Evolutionary conservation across 1,140 invertebrate genomes (phyloP), one percentile per base, ranked within the genome.

Genomic region (Aphis craccivora): DNA sequence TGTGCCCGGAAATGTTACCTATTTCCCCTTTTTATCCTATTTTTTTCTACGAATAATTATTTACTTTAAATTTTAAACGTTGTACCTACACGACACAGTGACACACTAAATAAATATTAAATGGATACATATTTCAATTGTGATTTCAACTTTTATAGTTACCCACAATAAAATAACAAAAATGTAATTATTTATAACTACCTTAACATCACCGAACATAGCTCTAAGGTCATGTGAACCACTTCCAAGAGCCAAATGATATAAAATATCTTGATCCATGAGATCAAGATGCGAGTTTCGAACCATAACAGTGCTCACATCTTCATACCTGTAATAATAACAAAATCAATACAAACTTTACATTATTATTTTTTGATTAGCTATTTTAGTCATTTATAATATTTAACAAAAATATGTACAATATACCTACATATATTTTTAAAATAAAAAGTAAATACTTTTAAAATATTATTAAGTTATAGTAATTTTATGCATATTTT

Each of bases 161-260:
- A 37, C 20, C 0, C 20, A 23, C 30, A 23, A 84, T 43, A 84
- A 84, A 37, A 37, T 83, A 35, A 83, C n/a, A 35, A 35, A 35
- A 76, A 81, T 35, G 7, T 23, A 23, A 81, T 37, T 37, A 81
- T 35, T 86, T 25, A 86, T 43, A 43, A 86, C 83, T 86, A 99
- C 98, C 97, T 99, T 99, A 76, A 99, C 97, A 95, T 99, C 99
- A 37, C 98, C 97, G 95, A 99, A 99, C 98, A 99, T 99, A 95
- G 98, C 97, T n/a, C 97, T 97, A 22, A 99, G 96, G 95, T 99
- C 98, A 95, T 99, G 98, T 53, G 97, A 98, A 67, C 97, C 98
- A 95, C 98, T 98, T 40, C 98, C 98, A 45, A 99, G 96, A 1
- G 98, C 98, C 94, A 99, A 96, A 96, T 99, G 99, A 95, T 99